A percentile compares a stretch with the other conserved stretches of the same genome.
Conservation (phyloP, 2,113 vertebrate species). For the Rhinoderma darwinii region DNA sequence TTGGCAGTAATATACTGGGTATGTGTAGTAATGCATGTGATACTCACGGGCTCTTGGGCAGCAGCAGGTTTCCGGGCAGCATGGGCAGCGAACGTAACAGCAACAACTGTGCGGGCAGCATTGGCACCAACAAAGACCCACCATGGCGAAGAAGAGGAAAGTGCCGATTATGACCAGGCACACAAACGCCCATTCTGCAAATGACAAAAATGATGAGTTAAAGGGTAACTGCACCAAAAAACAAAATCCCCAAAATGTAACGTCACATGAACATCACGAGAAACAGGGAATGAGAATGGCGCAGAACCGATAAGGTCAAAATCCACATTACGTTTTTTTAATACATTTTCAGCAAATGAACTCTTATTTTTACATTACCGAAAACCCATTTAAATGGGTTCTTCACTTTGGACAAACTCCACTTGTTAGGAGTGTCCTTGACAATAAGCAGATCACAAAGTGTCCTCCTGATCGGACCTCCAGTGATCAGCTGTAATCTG, state of each 20-base stretch:
- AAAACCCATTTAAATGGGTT: too few relatives aligned
- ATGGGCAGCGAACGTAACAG: slow-evolving; percentile 95
- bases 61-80: slow-evolving; percentile 96
- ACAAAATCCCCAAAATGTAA: background rate
- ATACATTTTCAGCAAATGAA: too few relatives aligned
- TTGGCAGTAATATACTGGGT: background rate
- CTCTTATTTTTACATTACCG: too few relatives aligned
- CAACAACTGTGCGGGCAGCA: slow-evolving; percentile 98
- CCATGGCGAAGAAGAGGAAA: slow-evolving; percentile 84
- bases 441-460: too few relatives aligned
- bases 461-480: too few relatives aligned
- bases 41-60: slow-evolving; percentile 93
- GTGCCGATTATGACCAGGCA: slow-evolving; percentile 86
- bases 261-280: too few relatives aligned
- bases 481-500: too few relatives aligned
- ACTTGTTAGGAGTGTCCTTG: too few relatives aligned
- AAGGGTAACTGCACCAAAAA: background rate
- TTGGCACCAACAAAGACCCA: slow-evolving; percentile 98
- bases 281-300: too few relatives aligned
- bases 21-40: background rate
- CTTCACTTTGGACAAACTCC: too few relatives aligned
- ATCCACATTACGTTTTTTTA: too few relatives aligned
- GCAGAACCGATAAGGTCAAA: too few relatives aligned
- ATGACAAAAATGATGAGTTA: slow-evolving; percentile 17
- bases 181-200: slow-evolving; percentile 95